Base-by-base conservation (phyloP, 2,888 invertebrate genomes). In the Epinotia ramella region DNA sequence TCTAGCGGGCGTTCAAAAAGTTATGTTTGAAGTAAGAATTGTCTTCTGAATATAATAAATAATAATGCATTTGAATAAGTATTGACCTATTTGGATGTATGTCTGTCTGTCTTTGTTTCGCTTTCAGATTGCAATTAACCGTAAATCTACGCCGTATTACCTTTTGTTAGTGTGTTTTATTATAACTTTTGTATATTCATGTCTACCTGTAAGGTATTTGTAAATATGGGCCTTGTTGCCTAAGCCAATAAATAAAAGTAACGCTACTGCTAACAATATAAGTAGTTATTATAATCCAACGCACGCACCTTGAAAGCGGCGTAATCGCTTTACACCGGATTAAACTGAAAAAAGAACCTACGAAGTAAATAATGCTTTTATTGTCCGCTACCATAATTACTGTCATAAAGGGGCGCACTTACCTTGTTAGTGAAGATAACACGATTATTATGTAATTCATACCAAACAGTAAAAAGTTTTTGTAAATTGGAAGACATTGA, bases 371-470 rank as follows among this genome's bases (percentile, higher is more conserved):
- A 40, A 40, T 40, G 18, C 57, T 73, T 40, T 65, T 73, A 73
- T 46, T 73, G 57, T 72, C 40, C 40, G 44, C n/a, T 62, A 62
- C 18, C 63, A 62, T 72, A 64, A 72, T 72, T 56, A 72, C 71
- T 24, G 20, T 53, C 71, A 72, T 72, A 72, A 72, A 64, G 62
- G 56, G 40, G 18, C n/a, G 49, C 53, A 62, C 24, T 63, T 60
- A 40, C 40, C 59, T 68, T 44, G 44, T 56, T 40, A 44, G 40
- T 63, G 44, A 72, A 72, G 40, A 72, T 53, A 53, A 63, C 20
- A 13, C 56, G 28, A 72, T 64, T 64, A 64, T 72, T 64, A n/a
- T 57, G 56, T 72, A 64, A 72, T 64, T 7, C 71, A 3, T 40
- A 24, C 63, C 12, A 24, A 24, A 12, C n/a, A n/a, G n/a, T 16